phyloP scores from a whole-genome alignment of 2,888 invertebrate species.

The Dicycla oo region DNA sequence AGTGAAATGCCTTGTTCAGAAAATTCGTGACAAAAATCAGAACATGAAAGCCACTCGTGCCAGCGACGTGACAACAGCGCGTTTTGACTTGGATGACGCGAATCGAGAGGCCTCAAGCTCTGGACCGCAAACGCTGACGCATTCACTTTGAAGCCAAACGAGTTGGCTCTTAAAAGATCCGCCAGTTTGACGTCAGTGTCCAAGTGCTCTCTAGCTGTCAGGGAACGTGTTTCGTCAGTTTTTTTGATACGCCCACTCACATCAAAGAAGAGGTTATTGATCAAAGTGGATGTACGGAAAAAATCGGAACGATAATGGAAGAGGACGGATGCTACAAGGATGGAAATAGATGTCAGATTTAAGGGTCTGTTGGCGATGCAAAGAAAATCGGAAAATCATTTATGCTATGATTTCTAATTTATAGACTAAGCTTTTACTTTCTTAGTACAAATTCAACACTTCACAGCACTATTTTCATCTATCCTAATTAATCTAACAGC shows the following conservation, averaged over 20 bases:
- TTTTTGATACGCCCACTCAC: conserved; percentile 70
- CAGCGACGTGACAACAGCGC: conserved; percentile 67
- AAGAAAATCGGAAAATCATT: not conserved
- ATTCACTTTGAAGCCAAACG: conserved; percentile 79
- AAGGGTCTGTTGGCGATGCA: conserved; percentile 11
- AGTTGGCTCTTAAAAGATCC: conserved; percentile 75
- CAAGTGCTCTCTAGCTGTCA: conserved; percentile 72
- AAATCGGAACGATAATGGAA: conserved; percentile 50
- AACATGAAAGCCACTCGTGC: conserved; percentile 64
- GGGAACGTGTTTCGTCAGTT: conserved; percentile 80
- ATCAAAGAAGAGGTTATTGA: conserved; percentile 76
- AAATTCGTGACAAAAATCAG: conserved; percentile 70
- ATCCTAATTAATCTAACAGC: not conserved
- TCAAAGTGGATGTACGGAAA: conserved; percentile 73
- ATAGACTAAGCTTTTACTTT: not conserved
- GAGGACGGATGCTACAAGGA: conserved; percentile 30
- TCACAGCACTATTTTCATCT: not conserved
- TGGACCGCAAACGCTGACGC: conserved; percentile 82
- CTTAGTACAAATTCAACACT: not conserved
- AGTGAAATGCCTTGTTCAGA: conserved; percentile 59
- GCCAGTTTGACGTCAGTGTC: conserved; percentile 79
- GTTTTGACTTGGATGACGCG: conserved; percentile 72
- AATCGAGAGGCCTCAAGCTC: conserved; percentile 75
- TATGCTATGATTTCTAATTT: conserved; percentile 1
- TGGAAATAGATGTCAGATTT: conserved; percentile 38